Conservation (phyloP, 2,888 invertebrate species). For the Daptonema setosum region DNA sequence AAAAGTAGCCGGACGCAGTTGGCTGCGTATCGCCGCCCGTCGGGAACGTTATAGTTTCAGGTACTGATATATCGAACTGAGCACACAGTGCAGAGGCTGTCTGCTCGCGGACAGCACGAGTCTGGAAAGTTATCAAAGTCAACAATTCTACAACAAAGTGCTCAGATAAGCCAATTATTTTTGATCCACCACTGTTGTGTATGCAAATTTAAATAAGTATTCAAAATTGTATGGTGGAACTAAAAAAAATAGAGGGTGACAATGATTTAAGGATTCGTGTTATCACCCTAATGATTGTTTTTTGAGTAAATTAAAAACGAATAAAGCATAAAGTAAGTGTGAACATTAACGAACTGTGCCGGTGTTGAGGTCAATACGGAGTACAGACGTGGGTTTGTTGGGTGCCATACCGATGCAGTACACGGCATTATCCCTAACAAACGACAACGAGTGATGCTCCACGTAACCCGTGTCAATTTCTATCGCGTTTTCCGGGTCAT, state of each 20-base stretch:
- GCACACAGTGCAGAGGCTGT: background rate
- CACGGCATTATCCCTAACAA: slow-evolving; percentile 8
- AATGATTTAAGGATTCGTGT: no score
- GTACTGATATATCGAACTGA: slow-evolving; percentile 26
- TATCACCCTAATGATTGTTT: no score
- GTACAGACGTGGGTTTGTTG: background rate
- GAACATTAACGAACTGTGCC: no score
- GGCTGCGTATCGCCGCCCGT: slow-evolving; percentile 14
- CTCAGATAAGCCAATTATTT: no score
- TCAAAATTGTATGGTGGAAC: no score
- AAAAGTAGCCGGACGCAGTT: slow-evolving; percentile 16
- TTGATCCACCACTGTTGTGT: no score
- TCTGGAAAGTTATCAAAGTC: slow-evolving; percentile 6
- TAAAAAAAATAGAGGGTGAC: no score
- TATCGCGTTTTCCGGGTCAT: background rate
- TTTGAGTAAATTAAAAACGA: no score
- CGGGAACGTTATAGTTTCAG: slow-evolving; percentile 26
- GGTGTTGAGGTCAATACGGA: slow-evolving; percentile 16
- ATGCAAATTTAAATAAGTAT: no score
- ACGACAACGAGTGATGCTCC: slow-evolving; percentile 8
- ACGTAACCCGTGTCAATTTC: slow-evolving; percentile 10
- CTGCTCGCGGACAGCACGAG: background rate
- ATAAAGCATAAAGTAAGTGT: no score
- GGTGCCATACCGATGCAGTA: slow-evolving; percentile 4
- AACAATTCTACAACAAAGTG: no score